These are phyloP conservation scores for Hydractinia echinata DNA, from an alignment of 30 jellyfish, hydroid and myxozoan species.

Conservation along the genomic window DNA sequence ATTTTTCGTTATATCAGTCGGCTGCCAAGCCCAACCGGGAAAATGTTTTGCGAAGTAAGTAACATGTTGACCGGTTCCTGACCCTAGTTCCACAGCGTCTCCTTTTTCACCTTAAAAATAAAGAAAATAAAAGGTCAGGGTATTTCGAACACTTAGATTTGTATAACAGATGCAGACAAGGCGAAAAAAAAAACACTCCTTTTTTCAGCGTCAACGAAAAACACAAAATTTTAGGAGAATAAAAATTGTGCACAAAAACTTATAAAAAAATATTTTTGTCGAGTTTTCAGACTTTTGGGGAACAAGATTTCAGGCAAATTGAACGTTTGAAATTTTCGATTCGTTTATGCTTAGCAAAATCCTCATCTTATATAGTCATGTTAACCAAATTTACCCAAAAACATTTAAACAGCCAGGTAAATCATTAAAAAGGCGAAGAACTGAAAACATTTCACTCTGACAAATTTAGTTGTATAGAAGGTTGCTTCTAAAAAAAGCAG, in stretches of 20 bases:
- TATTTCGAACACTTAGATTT: background rate
- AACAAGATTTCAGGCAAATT: no score
- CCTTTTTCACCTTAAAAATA: conserved; percentile 20
- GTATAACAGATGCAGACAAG: background rate
- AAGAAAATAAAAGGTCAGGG: background rate
- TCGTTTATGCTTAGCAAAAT: no score
- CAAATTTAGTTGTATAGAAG: no score
- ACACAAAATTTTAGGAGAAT: background rate
- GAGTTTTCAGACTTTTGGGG: no score
- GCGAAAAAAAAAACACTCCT: background rate
- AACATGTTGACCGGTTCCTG: conserved; percentile 39
- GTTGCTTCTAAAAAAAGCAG: no score
- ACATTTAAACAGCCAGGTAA: no score
- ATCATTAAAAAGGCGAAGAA: no score
- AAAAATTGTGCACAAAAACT: background rate
- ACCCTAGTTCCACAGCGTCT: conserved; percentile 19
- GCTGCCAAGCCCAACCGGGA: conserved; percentile 35
- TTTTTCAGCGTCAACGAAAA: background rate
- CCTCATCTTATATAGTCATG: no score
- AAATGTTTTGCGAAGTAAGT: conserved; percentile 20
- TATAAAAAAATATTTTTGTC: no score
- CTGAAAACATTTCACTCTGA: no score
- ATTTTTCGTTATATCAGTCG: conserved; percentile 7
- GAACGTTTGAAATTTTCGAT: no score
- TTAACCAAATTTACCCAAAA: no score